Conservation (phyloP, 92 coral and sea anemone genomes). For the Virgularia gustaviana region DNA sequence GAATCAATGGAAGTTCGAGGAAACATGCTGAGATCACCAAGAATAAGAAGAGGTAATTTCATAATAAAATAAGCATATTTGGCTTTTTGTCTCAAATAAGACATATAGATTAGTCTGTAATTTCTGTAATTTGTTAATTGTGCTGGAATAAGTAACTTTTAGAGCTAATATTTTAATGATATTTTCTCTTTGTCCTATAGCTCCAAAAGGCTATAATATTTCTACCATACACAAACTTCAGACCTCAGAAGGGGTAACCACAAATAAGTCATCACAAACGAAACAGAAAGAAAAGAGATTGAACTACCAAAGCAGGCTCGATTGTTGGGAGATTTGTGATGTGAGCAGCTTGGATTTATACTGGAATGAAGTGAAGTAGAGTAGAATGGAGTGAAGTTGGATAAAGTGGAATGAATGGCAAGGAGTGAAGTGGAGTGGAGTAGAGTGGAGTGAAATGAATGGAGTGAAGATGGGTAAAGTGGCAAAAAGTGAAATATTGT, state of each 20-base stretch:
- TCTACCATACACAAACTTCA: conserved; percentile 66
- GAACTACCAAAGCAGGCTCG: conserved; percentile 80
- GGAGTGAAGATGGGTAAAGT: no score
- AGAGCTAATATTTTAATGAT: no score
- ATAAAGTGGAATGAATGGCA: no score
- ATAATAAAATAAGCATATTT: no score
- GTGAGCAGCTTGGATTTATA: no score
- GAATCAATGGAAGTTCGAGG: conserved; percentile 89
- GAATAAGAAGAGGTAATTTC: conserved; percentile 82
- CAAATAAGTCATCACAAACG: conserved; percentile 55
- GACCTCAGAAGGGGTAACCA: no score
- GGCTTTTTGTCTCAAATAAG: background rate
- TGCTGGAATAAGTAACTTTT: background rate
- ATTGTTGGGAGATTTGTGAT: conserved; percentile 98
- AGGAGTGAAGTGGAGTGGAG: no score
- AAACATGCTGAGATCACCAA: conserved; percentile 87
- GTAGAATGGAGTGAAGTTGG: no score
- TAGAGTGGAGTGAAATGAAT: no score
- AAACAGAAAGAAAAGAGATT: conserved; percentile 59
- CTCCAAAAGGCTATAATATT: conserved; percentile 78
- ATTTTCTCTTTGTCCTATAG: conserved; percentile 47
- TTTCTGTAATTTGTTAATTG: background rate
- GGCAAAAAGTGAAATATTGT: no score
- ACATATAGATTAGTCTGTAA: background rate
- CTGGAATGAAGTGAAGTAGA: no score